Conservation (phyloP, 2,113 vertebrate species). For the Dicentrarchus labrax region DNA sequence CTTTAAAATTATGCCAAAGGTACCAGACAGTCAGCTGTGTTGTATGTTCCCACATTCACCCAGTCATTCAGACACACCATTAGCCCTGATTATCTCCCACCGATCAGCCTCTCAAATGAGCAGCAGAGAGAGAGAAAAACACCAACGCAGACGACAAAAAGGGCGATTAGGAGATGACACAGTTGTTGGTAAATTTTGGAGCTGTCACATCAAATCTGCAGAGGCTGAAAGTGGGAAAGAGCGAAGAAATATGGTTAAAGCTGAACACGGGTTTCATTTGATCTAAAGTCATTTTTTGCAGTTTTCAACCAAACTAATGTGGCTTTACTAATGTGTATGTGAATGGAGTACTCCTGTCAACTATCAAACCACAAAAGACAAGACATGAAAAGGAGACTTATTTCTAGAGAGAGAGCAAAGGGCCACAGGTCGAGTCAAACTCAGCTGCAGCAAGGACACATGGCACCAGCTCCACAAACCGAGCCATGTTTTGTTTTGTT, state of each 20-base stretch:
- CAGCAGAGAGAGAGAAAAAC: constrained; percentile 19
- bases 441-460: background rate
- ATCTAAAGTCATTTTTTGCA: background rate
- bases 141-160: constrained; percentile 41
- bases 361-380: background rate
- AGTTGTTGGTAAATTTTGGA: constrained; percentile 23
- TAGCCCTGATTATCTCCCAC: constrained; percentile 56
- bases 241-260: background rate
- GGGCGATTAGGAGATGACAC: constrained; percentile 34
- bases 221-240: constrained; percentile 2
- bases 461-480: too few species aligned
- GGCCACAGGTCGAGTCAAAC: too few species aligned
- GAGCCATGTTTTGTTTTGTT: too few species aligned
- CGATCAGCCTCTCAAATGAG: constrained; percentile 52
- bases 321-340: background rate
- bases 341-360: background rate
- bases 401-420: too few species aligned
- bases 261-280: background rate
- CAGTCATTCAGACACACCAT: constrained; percentile 59
- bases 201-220: constrained; percentile 19
- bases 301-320: background rate
- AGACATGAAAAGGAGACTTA: background rate
- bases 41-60: constrained; percentile 32
- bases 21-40: constrained; percentile 17
- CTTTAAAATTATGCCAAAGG: constrained; percentile 20